phyloP scores from a whole-genome alignment of 2,888 invertebrate species.

The Cenopis cana region DNA sequence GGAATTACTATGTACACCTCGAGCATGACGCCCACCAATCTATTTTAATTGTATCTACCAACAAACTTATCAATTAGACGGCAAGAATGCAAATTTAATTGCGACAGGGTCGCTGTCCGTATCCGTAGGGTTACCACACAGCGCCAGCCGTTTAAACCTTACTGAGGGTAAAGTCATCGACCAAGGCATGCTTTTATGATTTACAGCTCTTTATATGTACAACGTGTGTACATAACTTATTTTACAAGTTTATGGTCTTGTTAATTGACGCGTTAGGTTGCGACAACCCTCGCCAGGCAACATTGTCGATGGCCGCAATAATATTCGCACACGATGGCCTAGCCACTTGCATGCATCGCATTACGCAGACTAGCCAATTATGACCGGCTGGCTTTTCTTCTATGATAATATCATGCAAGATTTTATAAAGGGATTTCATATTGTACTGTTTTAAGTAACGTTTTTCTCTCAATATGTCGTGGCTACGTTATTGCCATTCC shows the following conservation, averaged over 20 bases:
- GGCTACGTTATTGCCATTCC: conserved; percentile 63
- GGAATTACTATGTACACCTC: conserved; percentile 41
- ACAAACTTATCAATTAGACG: conserved; percentile 80
- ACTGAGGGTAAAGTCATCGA: conserved; percentile 13
- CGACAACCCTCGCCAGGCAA: conserved; percentile 23
- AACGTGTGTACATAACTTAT: conserved; percentile 9
- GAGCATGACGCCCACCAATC: conserved; percentile 54
- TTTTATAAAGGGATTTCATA: conserved; percentile 80
- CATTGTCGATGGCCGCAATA: conserved; percentile 64
- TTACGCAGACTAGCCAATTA: conserved; percentile 77
- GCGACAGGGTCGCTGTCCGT: conserved; percentile 55
- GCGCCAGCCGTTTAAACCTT: conserved; percentile 5
- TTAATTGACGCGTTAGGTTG: conserved; percentile 3
- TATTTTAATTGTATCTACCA: conserved; percentile 61
- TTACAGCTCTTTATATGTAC: conserved; percentile 11
- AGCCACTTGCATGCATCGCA: conserved; percentile 62
- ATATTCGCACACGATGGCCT: conserved; percentile 68
- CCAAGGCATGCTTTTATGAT: conserved; percentile 11
- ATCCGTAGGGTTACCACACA: conserved; percentile 21
- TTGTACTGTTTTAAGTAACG: no score
- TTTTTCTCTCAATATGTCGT: conserved; percentile 59
- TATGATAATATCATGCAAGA: conserved; percentile 80
- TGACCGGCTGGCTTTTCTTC: conserved; percentile 81
- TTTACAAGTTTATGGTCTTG: conserved; percentile 7
- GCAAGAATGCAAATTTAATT: conserved; percentile 82